These are phyloP conservation scores for Poecilia gillii DNA, from an alignment of 2,797 vertebrate genomes.

Conservation along the genomic window DNA sequence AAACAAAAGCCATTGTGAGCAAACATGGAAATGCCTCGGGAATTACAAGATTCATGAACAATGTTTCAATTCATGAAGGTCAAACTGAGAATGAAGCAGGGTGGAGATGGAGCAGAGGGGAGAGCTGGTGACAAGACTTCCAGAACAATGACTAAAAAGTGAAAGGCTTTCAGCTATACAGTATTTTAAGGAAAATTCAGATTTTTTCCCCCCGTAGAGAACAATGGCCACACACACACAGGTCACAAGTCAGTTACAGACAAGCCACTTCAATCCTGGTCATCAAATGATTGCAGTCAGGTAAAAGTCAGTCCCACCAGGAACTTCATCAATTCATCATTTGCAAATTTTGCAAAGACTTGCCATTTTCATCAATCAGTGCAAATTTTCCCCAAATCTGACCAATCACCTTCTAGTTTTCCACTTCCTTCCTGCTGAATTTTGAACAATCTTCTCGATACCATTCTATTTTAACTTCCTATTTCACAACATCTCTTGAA, in stretches of 20 bases:
- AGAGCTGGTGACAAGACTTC: constrained; percentile 30
- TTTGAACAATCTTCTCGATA: too few relatives aligned
- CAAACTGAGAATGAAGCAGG: constrained; percentile 9
- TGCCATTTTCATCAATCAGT: not conserved
- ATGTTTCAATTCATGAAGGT: constrained; percentile 60
- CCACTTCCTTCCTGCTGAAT: too few relatives aligned
- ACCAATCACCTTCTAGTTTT: not conserved
- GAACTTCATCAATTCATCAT: not conserved
- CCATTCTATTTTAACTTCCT: too few relatives aligned
- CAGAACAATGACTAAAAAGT: not conserved
- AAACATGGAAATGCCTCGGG: constrained; percentile 39
- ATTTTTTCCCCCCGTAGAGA: not conserved
- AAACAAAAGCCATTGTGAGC: constrained; percentile 71
- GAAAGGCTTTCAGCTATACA: not conserved
- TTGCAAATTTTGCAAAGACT: not conserved
- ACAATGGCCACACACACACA: not conserved
- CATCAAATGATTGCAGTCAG: not conserved
- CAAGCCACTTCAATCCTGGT: not conserved
- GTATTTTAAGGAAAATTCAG: not conserved
- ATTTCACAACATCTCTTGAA: too few relatives aligned
- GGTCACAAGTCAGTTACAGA: not conserved
- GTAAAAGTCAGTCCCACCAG: not conserved
- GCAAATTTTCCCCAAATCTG: not conserved
- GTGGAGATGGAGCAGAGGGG: constrained; percentile 41
- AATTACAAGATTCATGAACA: constrained; percentile 54